These are phyloP conservation scores for Andrena camellia DNA, from an alignment of 2,888 invertebrate genomes.

Conservation along the genomic window DNA sequence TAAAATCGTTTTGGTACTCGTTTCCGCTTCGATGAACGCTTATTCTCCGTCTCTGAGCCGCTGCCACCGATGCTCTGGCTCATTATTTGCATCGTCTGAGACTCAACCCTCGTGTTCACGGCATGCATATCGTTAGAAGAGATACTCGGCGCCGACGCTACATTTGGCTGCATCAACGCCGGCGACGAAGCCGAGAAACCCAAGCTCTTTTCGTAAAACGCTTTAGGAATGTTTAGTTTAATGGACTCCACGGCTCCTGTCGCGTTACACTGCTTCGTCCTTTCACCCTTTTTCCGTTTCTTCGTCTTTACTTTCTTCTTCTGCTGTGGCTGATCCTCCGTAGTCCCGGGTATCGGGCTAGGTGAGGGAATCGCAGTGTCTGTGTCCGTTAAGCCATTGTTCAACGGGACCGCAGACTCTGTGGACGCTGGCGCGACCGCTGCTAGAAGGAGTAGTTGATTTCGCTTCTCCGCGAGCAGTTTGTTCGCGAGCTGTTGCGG, in stretches of 20 bases:
- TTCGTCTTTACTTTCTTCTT: constrained; percentile 87
- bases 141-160: constrained; percentile 72
- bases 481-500: constrained; percentile 92
- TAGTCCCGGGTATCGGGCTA: constrained; percentile 27
- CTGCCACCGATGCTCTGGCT: constrained; percentile 76
- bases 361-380: constrained; percentile 72
- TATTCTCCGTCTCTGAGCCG: constrained; percentile 88
- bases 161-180: constrained; percentile 64
- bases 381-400: constrained; percentile 79
- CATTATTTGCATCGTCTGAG: constrained; percentile 39
- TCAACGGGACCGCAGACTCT: constrained; percentile 73
- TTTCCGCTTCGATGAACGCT: constrained; percentile 92
- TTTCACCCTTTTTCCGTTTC: constrained; percentile 87
- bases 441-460: constrained; percentile 88
- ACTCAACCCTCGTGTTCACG: constrained; percentile 28
- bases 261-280: constrained; percentile 78
- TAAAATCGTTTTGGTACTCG: constrained; percentile 94
- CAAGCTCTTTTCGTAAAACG: constrained; percentile 80
- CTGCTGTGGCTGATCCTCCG: constrained; percentile 73
- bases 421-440: constrained; percentile 87
- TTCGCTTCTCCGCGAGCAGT: constrained; percentile 91
- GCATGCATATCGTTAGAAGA: constrained; percentile 56
- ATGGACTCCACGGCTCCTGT: constrained; percentile 86
- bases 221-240: constrained; percentile 88
- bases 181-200: constrained; percentile 66